Percentiles rank a stretch among this genome's conserved stretches.
phyloP scores from a whole-genome alignment of 2,113 vertebrate genomes.

The Marcusenius ussheri region DNA sequence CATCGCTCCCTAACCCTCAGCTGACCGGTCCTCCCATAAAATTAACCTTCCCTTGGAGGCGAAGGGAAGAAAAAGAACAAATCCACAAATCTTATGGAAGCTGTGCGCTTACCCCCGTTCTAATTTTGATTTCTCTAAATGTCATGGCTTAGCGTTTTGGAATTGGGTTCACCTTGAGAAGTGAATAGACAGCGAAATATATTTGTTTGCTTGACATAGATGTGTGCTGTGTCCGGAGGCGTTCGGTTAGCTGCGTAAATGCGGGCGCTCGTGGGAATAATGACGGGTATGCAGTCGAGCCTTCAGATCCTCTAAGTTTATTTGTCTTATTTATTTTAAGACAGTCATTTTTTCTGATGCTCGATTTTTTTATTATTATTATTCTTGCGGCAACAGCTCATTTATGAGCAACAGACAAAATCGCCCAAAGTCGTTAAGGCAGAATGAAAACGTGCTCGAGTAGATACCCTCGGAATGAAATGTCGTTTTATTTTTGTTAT shows the following conservation, averaged over 20 bases:
- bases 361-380: slow-evolving; percentile 3
- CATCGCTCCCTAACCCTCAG: slow-evolving; percentile 16
- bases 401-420: neutral
- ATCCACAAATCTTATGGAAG: neutral
- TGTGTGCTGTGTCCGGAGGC: neutral
- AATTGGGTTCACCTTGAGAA: slow-evolving; percentile 8
- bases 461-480: slow-evolving; percentile 18
- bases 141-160: neutral
- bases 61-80: neutral
- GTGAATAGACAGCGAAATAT: slow-evolving; percentile 12
- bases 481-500: slow-evolving; percentile 27
- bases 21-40: slow-evolving; percentile 27
- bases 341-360: neutral
- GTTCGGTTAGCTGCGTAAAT: neutral
- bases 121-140: neutral
- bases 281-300: neutral
- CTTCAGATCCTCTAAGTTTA: neutral
- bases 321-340: neutral
- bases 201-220: neutral
- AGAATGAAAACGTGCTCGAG: neutral
- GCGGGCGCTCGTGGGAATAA: neutral
- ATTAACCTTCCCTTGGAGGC: slow-evolving; percentile 46
- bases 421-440: neutral
- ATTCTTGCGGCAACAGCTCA: slow-evolving; percentile 1
- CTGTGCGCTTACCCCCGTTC: neutral